A percentile compares a stretch with the other conserved stretches of the same genome.
Conservation (phyloP, 2,888 invertebrate species). For the Podabrus alpinus region DNA sequence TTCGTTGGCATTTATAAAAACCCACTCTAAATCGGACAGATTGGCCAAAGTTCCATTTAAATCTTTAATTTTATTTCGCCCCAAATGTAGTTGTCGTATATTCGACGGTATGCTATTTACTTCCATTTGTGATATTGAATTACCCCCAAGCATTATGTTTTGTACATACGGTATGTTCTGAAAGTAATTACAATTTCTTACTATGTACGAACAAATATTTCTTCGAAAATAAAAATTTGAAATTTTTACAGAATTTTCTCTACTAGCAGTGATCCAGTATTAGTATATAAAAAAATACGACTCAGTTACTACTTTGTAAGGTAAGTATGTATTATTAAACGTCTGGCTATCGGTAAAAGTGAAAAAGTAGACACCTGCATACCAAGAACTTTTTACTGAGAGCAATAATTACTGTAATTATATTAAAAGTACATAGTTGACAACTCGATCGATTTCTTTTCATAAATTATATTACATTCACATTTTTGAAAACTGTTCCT, state of each 20-base stretch:
- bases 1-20: slow-evolving; percentile 78
- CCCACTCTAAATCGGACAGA: slow-evolving; percentile 73
- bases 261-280: not conserved
- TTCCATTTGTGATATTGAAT: slow-evolving; percentile 74
- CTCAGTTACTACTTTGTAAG: not conserved
- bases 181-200: slow-evolving; percentile 33
- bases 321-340: not conserved
- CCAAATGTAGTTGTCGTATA: slow-evolving; percentile 72
- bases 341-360: not conserved
- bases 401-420: not conserved
- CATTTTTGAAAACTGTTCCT: too few species aligned
- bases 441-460: not conserved
- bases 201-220: not conserved
- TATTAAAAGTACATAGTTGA: not conserved
- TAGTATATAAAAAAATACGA: not conserved
- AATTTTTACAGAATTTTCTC: too few species aligned
- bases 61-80: slow-evolving; percentile 71
- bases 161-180: slow-evolving; percentile 67
- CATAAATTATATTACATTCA: not conserved
- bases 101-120: slow-evolving; percentile 71
- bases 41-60: slow-evolving; percentile 80
- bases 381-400: not conserved
- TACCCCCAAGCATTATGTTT: slow-evolving; percentile 74
- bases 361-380: not conserved
- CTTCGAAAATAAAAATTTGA: too few species aligned